These are phyloP conservation scores for Athalia circularis DNA, from an alignment of 2,888 invertebrate species.

Conservation along the genomic window DNA sequence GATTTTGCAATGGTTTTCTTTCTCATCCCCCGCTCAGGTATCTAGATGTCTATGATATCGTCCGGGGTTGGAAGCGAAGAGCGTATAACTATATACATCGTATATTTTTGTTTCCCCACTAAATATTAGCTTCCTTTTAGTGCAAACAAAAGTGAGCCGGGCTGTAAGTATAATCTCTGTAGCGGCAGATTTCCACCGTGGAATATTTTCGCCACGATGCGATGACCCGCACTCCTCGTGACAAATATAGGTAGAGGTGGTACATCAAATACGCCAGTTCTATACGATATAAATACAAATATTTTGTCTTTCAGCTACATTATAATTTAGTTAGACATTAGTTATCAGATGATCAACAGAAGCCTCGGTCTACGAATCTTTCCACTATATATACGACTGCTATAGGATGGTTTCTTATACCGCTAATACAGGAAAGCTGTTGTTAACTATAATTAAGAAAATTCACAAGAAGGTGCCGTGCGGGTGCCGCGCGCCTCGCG, in stretches of 20 bases:
- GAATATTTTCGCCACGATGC: conserved; percentile 35
- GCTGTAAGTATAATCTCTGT: neutral
- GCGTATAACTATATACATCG: neutral
- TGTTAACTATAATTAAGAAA: conserved; percentile 21
- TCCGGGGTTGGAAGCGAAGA: neutral
- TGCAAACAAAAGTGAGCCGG: neutral
- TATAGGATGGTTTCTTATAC: neutral
- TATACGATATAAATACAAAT: conserved; percentile 30
- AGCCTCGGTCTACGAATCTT: conserved; percentile 4
- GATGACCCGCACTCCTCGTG: conserved; percentile 33
- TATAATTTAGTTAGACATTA: conserved; percentile 43
- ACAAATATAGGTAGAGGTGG: conserved; percentile 13
- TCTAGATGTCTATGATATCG: neutral
- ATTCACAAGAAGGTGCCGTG: neutral
- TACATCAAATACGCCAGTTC: neutral
- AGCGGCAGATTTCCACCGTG: conserved; percentile 40
- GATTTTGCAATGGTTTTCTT: neutral
- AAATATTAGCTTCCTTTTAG: conserved; percentile 39
- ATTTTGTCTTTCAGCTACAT: conserved; percentile 21
- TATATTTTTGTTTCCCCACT: conserved; percentile 31
- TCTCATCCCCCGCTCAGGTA: neutral
- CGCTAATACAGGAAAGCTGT: neutral
- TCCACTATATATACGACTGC: neutral
- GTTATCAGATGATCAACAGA: conserved; percentile 33
- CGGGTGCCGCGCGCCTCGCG: neutral